Evolutionary conservation across 2,888 invertebrate species (phyloP).

Genomic region (Xanthorhoe designata): DNA sequence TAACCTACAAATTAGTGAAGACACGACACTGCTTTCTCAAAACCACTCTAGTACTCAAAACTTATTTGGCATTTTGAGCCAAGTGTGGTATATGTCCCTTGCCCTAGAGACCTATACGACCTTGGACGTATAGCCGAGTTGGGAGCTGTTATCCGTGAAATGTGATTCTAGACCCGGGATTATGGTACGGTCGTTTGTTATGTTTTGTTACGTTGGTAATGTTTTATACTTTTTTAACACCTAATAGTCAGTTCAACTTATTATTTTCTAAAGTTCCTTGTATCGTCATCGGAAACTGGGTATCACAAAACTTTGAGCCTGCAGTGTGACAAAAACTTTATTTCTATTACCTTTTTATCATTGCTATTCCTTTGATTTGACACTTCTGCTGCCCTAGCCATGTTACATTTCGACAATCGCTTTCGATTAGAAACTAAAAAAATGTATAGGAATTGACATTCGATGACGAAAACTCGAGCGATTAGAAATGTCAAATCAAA

Average conservation of each 20-base stretch:
- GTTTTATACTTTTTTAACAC: conserved; percentile 6
- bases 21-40: background rate
- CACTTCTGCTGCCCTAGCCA: too few relatives aligned
- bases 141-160: conserved; percentile 28
- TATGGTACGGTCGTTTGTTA: conserved; percentile 25
- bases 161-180: conserved; percentile 34
- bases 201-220: conserved; percentile 20
- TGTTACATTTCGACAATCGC: too few relatives aligned
- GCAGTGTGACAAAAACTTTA: too few relatives aligned
- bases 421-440: too few relatives aligned
- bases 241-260: background rate
- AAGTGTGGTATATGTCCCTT: conserved; percentile 19
- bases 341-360: too few relatives aligned
- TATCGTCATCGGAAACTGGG: too few relatives aligned
- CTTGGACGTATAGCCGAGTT: conserved; percentile 25
- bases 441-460: too few relatives aligned
- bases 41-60: conserved; percentile 1
- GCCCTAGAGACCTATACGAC: conserved; percentile 9
- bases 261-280: too few relatives aligned
- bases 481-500: too few relatives aligned
- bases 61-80: background rate
- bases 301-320: too few relatives aligned
- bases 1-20: background rate
- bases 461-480: too few relatives aligned
- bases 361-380: too few relatives aligned